Evolutionary conservation across 2,113 vertebrate genomes (phyloP), one percentile per base, ranked within the genome.

Genomic region (Psephotus haematonotus): DNA sequence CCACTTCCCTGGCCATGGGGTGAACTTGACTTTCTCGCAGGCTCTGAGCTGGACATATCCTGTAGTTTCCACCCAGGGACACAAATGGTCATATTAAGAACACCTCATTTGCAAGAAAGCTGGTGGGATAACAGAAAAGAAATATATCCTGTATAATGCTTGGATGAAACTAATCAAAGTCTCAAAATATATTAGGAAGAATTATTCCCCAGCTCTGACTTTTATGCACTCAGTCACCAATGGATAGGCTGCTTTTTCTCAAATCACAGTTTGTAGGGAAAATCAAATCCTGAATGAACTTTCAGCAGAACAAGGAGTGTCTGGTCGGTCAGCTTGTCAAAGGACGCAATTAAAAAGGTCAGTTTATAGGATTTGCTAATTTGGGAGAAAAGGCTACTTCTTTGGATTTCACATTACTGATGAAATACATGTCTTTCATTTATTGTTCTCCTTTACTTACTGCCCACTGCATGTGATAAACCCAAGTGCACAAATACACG

Each of bases 1-100:
- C 20, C 39, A 15, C 31, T 9, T 82, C 39, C 9, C 25, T 0
- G 1, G 1, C 9, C 43, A 10, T 2, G 3, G 17, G 39, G 39
- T 41, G 35, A 79, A 47, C 35, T 86, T 76, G 29, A 10, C 17
- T 77, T 91, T 82, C 62, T 71, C n/a, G 53, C 17, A 72, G 33
- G 9, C 18, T 49, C 75, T 72, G 55, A 82, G 27, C n/a, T 62
- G 65, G 31, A 41, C 10, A 3, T 12, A 52, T 31, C 62, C 65
- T 70, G 49, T 31, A 52, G 46, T 60, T 89, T 76, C 44, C 64
- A 82, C 11, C 22, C 82, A 79, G 35, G 35, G n/a, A 90, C 6
- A 88, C 8, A 79, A 88, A 84, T 4, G 74, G 20, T 39, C 37
- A 7, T 37, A 69, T 50, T 50, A 88, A 47, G 50, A 88, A 59